Percentiles rank a stretch among this genome's conserved stretches.
phyloP scores from a whole-genome alignment of 1,140 invertebrate genomes.

The Lerema accius region DNA sequence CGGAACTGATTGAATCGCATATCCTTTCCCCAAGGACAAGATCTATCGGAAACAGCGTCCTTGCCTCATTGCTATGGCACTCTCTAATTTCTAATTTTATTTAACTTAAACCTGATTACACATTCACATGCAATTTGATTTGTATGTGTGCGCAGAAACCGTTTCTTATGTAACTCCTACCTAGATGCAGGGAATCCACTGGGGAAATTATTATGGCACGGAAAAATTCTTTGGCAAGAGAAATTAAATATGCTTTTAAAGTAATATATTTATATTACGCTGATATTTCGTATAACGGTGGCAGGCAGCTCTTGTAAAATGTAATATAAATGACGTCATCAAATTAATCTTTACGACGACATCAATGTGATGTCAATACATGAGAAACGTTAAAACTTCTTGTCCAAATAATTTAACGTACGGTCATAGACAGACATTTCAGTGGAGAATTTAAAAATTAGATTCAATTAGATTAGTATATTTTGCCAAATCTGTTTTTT shows the following conservation, averaged over 20 bases:
- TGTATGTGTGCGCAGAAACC: slow-evolving; percentile 1
- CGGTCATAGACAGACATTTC: no score
- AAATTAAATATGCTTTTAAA: not conserved
- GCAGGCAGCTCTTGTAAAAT: no score
- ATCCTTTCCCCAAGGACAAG: not conserved
- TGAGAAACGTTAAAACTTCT: no score
- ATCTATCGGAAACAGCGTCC: not conserved
- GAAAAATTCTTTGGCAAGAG: slow-evolving; percentile 6
- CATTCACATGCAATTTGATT: slow-evolving; percentile 8
- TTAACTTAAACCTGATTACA: slow-evolving; percentile 1
- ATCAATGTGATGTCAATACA: no score
- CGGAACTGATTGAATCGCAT: not conserved
- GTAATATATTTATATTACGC: not conserved
- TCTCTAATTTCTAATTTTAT: slow-evolving; percentile 19
- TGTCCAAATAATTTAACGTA: no score
- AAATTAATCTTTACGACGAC: no score
- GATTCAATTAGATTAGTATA: no score
- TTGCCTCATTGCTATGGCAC: not conserved
- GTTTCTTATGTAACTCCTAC: slow-evolving; percentile 22
- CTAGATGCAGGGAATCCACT: slow-evolving; percentile 7
- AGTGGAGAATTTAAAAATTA: no score
- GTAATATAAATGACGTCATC: no score
- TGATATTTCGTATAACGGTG: not conserved
- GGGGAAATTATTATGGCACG: slow-evolving; percentile 14
- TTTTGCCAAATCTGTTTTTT: no score